phyloP scores from a whole-genome alignment of 2,113 vertebrate species.

The Antidorcas marsupialis region DNA sequence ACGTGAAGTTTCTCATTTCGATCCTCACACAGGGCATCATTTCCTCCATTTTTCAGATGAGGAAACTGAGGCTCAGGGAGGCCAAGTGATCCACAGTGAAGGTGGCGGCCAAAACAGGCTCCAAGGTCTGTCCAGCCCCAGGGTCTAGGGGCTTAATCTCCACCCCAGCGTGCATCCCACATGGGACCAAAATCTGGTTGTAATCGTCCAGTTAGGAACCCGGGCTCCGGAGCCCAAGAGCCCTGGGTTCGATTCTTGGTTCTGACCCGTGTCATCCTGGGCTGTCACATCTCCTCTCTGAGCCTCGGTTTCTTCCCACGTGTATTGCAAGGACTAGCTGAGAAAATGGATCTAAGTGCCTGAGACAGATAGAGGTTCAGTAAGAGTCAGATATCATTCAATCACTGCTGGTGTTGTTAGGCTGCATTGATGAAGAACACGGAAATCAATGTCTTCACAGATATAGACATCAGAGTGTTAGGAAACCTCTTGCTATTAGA shows the following conservation, averaged over 20 bases:
- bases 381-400: background rate
- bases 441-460: background rate
- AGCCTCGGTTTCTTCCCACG: background rate
- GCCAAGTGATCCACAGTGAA: background rate
- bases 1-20: background rate
- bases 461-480: background rate
- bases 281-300: background rate
- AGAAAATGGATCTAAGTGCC: background rate
- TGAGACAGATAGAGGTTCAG: background rate
- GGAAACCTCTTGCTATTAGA: background rate
- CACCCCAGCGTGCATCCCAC: background rate
- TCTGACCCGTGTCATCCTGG: background rate
- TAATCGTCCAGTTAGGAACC: background rate
- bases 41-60: background rate
- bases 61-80: background rate
- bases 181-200: background rate
- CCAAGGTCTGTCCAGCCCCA: background rate
- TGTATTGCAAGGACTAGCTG: background rate
- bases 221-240: background rate
- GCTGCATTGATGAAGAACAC: background rate
- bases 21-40: background rate
- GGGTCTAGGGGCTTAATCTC: background rate
- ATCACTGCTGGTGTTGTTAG: background rate
- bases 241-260: background rate
- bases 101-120: background rate